Percentiles rank a stretch among this genome's conserved stretches.
These are phyloP conservation scores for Lacerta bilineata DNA, from an alignment of 2,797 vertebrate species.

Conservation along the genomic window DNA sequence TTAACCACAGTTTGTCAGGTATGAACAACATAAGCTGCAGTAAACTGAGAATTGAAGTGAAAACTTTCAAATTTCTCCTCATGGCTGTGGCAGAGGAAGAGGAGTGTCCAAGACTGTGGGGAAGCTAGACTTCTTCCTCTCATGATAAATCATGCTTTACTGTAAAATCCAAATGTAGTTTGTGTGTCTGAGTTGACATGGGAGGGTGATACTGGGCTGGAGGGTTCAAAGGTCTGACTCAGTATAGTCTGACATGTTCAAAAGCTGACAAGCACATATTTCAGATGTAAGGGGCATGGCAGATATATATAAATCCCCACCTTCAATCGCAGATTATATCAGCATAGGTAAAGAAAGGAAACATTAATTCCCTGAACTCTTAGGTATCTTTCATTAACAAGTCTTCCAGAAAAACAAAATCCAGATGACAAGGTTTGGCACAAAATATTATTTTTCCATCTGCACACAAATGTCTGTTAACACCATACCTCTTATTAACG, in stretches of 20 bases:
- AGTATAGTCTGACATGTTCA: background rate
- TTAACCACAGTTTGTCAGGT: no score
- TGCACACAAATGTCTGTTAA: conserved; percentile 24
- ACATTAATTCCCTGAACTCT: conserved; percentile 1
- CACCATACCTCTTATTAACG: background rate
- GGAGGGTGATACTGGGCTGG: no score
- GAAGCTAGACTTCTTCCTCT: no score
- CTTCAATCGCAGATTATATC: background rate
- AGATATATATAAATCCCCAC: background rate
- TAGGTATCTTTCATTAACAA: conserved; percentile 9
- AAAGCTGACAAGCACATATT: background rate
- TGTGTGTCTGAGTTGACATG: no score
- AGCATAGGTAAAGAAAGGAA: background rate
- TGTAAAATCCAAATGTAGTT: no score
- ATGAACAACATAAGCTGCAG: background rate
- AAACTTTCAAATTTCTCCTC: no score
- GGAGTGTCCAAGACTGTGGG: no score
- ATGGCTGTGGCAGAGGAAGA: no score
- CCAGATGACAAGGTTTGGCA: background rate
- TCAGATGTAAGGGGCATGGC: background rate
- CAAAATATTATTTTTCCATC: background rate
- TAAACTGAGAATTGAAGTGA: no score
- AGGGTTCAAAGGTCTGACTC: background rate
- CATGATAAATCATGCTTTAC: no score
- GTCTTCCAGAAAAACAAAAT: conserved; percentile 2